Conservation (phyloP, 2,888 invertebrate genomes). For the Agriopis leucophaearia region DNA sequence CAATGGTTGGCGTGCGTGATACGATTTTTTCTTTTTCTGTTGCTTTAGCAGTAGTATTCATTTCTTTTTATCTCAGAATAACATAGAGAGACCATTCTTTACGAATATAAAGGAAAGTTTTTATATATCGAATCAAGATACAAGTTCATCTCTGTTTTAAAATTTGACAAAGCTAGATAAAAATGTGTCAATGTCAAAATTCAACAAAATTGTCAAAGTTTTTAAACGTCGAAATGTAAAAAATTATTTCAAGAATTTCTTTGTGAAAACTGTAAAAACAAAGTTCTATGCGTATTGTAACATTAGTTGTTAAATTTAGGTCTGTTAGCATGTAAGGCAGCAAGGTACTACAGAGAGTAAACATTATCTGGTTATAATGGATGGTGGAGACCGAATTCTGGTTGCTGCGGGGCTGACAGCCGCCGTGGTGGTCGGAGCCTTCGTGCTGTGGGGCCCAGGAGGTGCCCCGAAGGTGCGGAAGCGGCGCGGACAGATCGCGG, state of each 20-base stretch:
- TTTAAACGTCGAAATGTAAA: constrained; percentile 14
- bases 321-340: constrained; percentile 33
- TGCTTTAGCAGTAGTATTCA: too few species aligned
- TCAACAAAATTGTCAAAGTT: background rate
- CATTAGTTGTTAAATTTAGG: constrained; percentile 6
- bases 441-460: constrained; percentile 93
- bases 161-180: background rate
- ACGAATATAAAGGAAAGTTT: too few species aligned
- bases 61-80: too few species aligned
- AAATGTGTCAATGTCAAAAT: background rate
- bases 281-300: constrained; percentile 6
- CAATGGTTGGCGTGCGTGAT: too few species aligned
- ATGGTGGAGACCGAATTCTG: constrained; percentile 91
- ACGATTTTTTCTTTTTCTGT: too few species aligned
- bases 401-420: constrained; percentile 93
- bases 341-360: constrained; percentile 10
- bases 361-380: constrained; percentile 79
- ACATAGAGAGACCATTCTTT: too few species aligned
- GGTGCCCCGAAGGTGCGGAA: constrained; percentile 87
- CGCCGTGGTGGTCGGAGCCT: constrained; percentile 93
- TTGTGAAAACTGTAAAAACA: constrained; percentile 40
- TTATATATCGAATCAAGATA: too few species aligned
- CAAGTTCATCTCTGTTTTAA: too few species aligned
- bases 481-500: constrained; percentile 91
- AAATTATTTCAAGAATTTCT: constrained; percentile 13